Base-by-base conservation (phyloP, 2,888 invertebrate species). In the Agrochola litura region DNA sequence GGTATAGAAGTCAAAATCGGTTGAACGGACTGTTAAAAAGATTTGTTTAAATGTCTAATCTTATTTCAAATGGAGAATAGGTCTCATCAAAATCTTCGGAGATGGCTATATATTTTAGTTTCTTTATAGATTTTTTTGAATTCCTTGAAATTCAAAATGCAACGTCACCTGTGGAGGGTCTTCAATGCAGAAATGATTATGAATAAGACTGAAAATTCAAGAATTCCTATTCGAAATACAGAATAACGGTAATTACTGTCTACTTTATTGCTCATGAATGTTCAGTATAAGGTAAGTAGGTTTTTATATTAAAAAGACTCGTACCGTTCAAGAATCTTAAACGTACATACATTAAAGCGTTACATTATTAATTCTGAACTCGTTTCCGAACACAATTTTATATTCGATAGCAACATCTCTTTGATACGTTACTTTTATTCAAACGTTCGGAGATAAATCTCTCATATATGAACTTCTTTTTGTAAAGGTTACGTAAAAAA, bases 351-450 rank as follows among this genome's bases (percentile, higher is more conserved):
- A 58, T 60, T 54, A 72, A 41, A 30, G 78, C 37, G 1, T 25
- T 30, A 71, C 83, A 81, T 83, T 78, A 83, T 81, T 64, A 78
- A 83, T 81, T 81, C 84, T 68, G 54, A 30, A 37, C 73, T 65
- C 64, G 84, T 81, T 65, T 69, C 60, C n/a, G 60, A 72, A 68
- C 46, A 78, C 58, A 72, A 46, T 83, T 56, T 56, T 79, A 69
- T 56, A 65, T 83, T 72, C 72, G 41, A 81, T 65, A 22, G 79
- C 58, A 81, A 63, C 58, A 64, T 83, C 58, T 72, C 71, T 72
- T 68, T 83, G 63, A 65, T 78, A 78, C 46, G 46, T 68, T 60
- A 68, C 67, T 25, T 67, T 63, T 78, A 78, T 78, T 79, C 71
- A 78, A 81, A 83, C 43, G 58, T 54, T 78, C 63, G 30, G 37